phyloP scores from a whole-genome alignment of 2,888 invertebrate genomes.

The Campaea margaritaria region DNA sequence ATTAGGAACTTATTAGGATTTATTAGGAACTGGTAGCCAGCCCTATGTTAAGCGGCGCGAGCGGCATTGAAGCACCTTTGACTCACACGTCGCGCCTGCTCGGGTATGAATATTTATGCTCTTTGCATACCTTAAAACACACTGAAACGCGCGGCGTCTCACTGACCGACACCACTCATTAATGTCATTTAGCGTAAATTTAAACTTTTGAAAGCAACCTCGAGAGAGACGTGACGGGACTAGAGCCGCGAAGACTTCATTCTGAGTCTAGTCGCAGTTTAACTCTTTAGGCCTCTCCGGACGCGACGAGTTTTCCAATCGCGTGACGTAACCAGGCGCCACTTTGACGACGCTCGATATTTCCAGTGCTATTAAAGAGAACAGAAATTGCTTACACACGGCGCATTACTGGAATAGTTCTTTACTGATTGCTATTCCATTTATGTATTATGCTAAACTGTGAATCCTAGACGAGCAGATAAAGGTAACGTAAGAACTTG shows the following conservation, averaged over 20 bases:
- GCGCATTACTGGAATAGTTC: slow-evolving; percentile 28
- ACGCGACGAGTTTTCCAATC: slow-evolving; percentile 76
- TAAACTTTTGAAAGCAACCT: slow-evolving; percentile 77
- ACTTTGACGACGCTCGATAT: slow-evolving; percentile 57
- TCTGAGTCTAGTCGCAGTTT: slow-evolving; percentile 67
- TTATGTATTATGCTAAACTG: slow-evolving; percentile 26
- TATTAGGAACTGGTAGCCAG: slow-evolving; percentile 37
- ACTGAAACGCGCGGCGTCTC: slow-evolving; percentile 54
- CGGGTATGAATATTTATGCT: slow-evolving; percentile 71
- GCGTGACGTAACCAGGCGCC: slow-evolving; percentile 81
- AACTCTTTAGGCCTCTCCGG: slow-evolving; percentile 63
- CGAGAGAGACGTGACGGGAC: slow-evolving; percentile 68
- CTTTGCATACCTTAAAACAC: slow-evolving; percentile 53
- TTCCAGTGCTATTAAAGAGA: slow-evolving; percentile 47
- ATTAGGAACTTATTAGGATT: slow-evolving; percentile 2
- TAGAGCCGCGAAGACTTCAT: slow-evolving; percentile 57
- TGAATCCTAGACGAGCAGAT: slow-evolving; percentile 22
- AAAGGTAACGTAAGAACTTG: slow-evolving; percentile 21
- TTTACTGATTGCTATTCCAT: slow-evolving; percentile 24
- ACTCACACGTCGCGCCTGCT: slow-evolving; percentile 66
- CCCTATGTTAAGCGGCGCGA: slow-evolving; percentile 50
- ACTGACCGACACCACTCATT: slow-evolving; percentile 66
- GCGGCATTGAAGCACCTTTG: slow-evolving; percentile 69
- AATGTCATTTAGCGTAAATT: slow-evolving; percentile 75
- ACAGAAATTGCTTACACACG: slow-evolving; percentile 47